These are phyloP conservation scores for Piaya cayana DNA, from an alignment of 2,113 vertebrate species.

Conservation along the genomic window DNA sequence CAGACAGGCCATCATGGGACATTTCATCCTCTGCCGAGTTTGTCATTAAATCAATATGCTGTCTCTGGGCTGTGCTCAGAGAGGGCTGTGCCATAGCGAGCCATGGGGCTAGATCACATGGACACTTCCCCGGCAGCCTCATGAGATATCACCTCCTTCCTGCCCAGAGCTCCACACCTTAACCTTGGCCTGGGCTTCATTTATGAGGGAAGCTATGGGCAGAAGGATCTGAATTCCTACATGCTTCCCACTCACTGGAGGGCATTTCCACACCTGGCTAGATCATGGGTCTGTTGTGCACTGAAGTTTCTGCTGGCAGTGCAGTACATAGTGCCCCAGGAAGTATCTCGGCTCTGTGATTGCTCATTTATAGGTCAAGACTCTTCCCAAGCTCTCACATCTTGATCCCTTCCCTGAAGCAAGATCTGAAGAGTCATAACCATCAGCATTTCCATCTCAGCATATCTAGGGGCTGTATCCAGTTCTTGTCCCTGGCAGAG, in stretches of 20 bases:
- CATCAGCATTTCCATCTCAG: not conserved
- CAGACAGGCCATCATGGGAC: not conserved
- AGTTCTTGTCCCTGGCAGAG: not conserved
- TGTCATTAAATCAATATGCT: not conserved
- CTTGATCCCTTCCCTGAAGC: not conserved
- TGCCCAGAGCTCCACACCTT: not conserved
- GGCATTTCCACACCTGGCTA: not conserved
- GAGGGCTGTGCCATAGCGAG: not conserved
- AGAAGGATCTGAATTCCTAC: not conserved
- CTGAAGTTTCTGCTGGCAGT: accelerated
- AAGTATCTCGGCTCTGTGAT: not conserved
- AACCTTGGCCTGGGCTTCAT: not conserved
- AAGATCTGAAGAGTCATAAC: not conserved
- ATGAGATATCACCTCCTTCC: not conserved
- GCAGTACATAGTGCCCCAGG: not conserved
- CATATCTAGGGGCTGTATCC: not conserved
- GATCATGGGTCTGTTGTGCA: not conserved
- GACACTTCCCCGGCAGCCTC: not conserved
- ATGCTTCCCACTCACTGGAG: not conserved
- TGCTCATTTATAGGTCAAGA: not conserved
- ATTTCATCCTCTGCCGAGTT: not conserved
- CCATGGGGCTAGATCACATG: not conserved
- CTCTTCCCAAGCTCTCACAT: not conserved
- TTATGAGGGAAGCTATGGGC: not conserved
- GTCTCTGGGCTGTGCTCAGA: not conserved